Conservation (phyloP, 2,888 invertebrate genomes). For the Incurvaria masculella region DNA sequence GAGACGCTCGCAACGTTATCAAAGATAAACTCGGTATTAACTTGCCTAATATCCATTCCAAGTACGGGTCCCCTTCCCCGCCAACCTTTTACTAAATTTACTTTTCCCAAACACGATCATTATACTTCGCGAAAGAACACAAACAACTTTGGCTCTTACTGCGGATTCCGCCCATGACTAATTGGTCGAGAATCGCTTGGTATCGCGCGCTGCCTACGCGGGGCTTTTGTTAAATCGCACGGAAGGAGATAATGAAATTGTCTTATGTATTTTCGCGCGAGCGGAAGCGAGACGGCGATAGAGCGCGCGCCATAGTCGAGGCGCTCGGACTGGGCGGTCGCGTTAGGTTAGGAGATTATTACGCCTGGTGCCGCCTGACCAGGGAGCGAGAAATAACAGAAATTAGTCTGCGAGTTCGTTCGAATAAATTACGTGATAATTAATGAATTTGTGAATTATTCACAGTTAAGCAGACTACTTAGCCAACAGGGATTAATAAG, state of each 20-base stretch:
- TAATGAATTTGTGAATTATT: too few relatives aligned
- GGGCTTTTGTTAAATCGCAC: not conserved
- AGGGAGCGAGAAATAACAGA: too few relatives aligned
- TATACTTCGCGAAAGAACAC: not conserved
- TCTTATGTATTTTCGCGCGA: not conserved
- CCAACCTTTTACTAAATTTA: not conserved
- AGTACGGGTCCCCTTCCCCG: not conserved
- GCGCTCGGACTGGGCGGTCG: too few relatives aligned
- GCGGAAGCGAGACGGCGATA: not conserved
- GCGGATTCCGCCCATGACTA: not conserved
- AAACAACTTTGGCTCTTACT: not conserved
- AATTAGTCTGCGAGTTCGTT: too few relatives aligned
- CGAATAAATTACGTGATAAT: too few relatives aligned
- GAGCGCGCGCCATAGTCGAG: too few relatives aligned
- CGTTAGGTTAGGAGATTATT: too few relatives aligned
- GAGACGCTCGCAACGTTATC: too few relatives aligned
- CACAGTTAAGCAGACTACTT: too few relatives aligned
- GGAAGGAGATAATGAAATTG: not conserved
- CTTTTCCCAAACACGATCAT: not conserved
- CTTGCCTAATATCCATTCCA: not conserved
- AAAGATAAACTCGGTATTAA: not conserved
- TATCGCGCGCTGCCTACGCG: not conserved
- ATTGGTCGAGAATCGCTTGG: not conserved
- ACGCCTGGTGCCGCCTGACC: too few relatives aligned
- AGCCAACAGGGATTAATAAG: too few relatives aligned